Conservation (phyloP, 2,888 invertebrate genomes). For the Acronicta aceris region DNA sequence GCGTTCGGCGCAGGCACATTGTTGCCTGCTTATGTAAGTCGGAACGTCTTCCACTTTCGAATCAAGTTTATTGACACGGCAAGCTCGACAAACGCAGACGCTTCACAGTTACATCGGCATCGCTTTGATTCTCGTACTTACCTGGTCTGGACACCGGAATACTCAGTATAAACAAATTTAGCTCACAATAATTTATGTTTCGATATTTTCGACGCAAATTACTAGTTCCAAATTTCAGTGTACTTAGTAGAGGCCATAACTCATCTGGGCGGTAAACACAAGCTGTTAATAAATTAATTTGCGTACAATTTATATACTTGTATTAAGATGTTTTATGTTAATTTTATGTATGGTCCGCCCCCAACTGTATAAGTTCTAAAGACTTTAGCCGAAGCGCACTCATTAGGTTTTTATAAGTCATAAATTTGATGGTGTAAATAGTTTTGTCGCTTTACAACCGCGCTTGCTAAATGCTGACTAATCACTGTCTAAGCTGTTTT, state of each 20-base stretch:
- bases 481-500: conserved; percentile 58
- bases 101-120: conserved; percentile 86
- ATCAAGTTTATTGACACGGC: conserved; percentile 89
- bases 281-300: conserved; percentile 76
- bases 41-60: conserved; percentile 89
- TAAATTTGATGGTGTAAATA: conserved; percentile 78
- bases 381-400: conserved; percentile 67
- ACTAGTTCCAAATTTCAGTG: conserved; percentile 36
- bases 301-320: conserved; percentile 76
- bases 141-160: conserved; percentile 48
- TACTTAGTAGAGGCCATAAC: conserved; percentile 61
- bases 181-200: conserved; percentile 24
- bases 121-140: conserved; percentile 76
- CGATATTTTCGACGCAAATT: conserved; percentile 15
- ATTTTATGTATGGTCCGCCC: conserved; percentile 82
- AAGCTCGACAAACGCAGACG: conserved; percentile 85
- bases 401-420: conserved; percentile 79
- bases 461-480: conserved; percentile 61
- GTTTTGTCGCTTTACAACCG: conserved; percentile 67
- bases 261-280: conserved; percentile 69
- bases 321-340: conserved; percentile 82
- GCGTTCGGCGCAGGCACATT: conserved; percentile 78
- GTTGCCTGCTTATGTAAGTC: conserved; percentile 88
- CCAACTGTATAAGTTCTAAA: conserved; percentile 71
- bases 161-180: conserved; percentile 51